These are phyloP conservation scores for Pygocentrus nattereri DNA, from an alignment of 2,797 vertebrate genomes.

Conservation along the genomic window DNA sequence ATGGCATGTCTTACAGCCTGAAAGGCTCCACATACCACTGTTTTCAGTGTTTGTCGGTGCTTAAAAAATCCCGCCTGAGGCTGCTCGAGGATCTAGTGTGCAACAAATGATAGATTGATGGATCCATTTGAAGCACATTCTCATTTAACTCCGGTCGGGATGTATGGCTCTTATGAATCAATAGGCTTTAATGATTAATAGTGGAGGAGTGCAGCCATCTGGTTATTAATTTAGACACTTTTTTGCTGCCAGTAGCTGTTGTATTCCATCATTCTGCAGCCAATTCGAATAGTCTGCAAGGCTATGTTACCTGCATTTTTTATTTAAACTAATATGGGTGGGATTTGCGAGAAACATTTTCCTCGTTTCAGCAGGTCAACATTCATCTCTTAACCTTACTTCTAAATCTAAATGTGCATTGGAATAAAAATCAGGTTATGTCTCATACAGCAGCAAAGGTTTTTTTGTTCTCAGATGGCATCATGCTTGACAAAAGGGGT, in stretches of 20 bases:
- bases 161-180: constrained; percentile 64
- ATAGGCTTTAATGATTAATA: constrained; percentile 70
- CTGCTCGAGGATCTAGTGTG: constrained; percentile 41
- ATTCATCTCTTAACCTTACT: background rate
- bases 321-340: background rate
- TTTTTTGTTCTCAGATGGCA: background rate
- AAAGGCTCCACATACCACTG: constrained; percentile 50
- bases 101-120: constrained; percentile 63
- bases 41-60: constrained; percentile 16
- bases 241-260: constrained; percentile 49
- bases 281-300: constrained; percentile 28
- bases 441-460: background rate
- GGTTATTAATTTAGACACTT: constrained; percentile 60
- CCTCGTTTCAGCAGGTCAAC: background rate
- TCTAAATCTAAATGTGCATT: background rate
- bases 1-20: constrained; percentile 26
- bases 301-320: constrained; percentile 25
- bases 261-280: constrained; percentile 47
- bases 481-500: background rate
- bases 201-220: constrained; percentile 51
- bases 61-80: constrained; percentile 38
- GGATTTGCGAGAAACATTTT: constrained; percentile 8
- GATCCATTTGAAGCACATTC: constrained; percentile 67
- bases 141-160: constrained; percentile 64
- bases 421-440: background rate